A percentile compares a stretch with the other conserved stretches of the same genome.
These are phyloP conservation scores for Actinia equina DNA, from an alignment of 64 coral and sea anemone species.

Conservation along the genomic window DNA sequence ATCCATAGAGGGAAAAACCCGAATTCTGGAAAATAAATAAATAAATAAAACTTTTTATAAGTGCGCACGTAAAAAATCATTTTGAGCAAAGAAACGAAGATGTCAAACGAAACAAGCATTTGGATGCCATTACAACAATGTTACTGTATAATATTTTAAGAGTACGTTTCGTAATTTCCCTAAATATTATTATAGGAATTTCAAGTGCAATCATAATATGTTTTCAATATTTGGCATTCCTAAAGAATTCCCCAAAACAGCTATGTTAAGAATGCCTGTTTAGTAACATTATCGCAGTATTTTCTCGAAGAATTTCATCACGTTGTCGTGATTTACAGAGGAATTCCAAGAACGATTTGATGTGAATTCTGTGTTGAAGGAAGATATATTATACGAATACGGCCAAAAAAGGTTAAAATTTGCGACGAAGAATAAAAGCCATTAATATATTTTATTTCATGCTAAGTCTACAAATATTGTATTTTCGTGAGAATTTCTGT, in stretches of 20 bases:
- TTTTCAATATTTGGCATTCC: neutral
- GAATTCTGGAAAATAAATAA: conserved; percentile 43
- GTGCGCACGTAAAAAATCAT: neutral
- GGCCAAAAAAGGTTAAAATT: neutral
- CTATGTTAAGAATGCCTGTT: neutral
- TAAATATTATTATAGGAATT: neutral
- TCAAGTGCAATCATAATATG: neutral
- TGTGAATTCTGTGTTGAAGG: neutral
- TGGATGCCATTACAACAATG: too few species aligned
- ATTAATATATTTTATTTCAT: neutral
- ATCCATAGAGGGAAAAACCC: conserved; percentile 85
- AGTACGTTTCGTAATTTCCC: neutral
- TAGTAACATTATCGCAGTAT: neutral
- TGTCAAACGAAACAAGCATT: too few species aligned
- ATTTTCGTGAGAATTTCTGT: neutral
- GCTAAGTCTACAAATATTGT: too few species aligned
- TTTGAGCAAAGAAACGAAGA: neutral
- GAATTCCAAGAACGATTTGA: neutral
- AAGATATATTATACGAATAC: neutral
- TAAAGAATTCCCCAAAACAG: neutral
- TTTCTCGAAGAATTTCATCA: neutral
- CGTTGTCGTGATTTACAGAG: neutral
- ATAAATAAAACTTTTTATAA: neutral
- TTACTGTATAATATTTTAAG: neutral
- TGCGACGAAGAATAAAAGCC: neutral